Evolutionary conservation across 2,797 vertebrate genomes (phyloP), one percentile per base, ranked within the genome.

Genomic region (Sorex maritimensis): DNA sequence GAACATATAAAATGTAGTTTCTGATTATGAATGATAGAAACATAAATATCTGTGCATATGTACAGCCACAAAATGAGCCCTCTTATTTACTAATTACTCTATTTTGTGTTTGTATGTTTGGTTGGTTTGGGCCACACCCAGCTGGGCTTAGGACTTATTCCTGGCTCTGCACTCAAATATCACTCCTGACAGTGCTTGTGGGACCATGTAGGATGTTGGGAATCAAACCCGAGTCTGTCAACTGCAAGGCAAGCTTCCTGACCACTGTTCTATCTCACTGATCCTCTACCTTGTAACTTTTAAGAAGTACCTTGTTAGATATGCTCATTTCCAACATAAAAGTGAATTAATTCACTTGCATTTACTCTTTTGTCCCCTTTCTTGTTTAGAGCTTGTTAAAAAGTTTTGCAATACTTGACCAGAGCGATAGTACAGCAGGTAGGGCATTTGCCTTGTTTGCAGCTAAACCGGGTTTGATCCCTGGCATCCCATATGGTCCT

Each of bases 11-110:
- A 63, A 79, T 74, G 1, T 46, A 86, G 4, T 58, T 72, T 86
- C 6, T 58, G 10, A 93, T 90, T 81, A 55, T 90, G 2, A 85
- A 73, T 58, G 21, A 65, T 15, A 30, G 4, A 49, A 72, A 86
- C 69, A 15, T 85, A 74, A 15, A 58, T 77, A 55, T 2, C 3
- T 86, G 0, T 69, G 26, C 13, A 0, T 72, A 58, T 19, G 0
- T 86, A 19, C 4, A 5, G 6, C 11, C 24, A 81, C 0, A 87
- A 94, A 55, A 49, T 58, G 26, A 74, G n/a, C 4, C 1, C 68
- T 55, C 61, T 92, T 81, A 1, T 86, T 55, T 49, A 71, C 5
- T 24, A 90, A 13, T 63, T 73, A 52, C 75, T 78, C 28, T 13
- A 26, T 14, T 68, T 55, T 12, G 11, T 13, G 15, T 17, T 55